A percentile compares a stretch with the other conserved stretches of the same genome.
These are phyloP conservation scores for Steromphala cineraria DNA, from an alignment of 2,888 invertebrate species.

Conservation along the genomic window DNA sequence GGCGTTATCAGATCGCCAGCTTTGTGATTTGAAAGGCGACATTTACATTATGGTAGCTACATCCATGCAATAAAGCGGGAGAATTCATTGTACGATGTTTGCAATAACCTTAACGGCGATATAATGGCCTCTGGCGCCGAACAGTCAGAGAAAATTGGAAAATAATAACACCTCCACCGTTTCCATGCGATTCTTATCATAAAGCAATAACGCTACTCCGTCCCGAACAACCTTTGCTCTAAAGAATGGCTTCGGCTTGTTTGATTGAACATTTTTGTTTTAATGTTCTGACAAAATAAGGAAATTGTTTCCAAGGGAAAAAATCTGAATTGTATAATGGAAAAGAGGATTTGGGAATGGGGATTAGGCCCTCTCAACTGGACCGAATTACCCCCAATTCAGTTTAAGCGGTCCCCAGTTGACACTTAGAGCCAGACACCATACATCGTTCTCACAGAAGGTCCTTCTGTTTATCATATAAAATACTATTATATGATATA, in stretches of 20 bases:
- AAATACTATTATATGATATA: neutral
- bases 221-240: neutral
- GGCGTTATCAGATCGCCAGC: neutral
- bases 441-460: neutral
- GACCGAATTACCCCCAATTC: neutral
- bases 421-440: neutral
- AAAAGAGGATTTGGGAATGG: neutral
- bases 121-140: neutral
- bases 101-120: slow-evolving; percentile 1
- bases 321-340: neutral
- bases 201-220: neutral
- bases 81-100: slow-evolving; percentile 2
- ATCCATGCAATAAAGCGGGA: slow-evolving; percentile 4
- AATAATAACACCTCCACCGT: neutral
- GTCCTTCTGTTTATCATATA: neutral
- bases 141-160: neutral
- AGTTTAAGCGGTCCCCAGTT: neutral
- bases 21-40: neutral
- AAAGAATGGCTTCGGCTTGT: neutral
- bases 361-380: neutral
- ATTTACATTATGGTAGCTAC: neutral
- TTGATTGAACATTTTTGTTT: slow-evolving; percentile 4
- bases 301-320: neutral
- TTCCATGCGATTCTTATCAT: neutral
- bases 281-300: neutral